Base-by-base conservation (phyloP, 2,888 invertebrate genomes). In the Parnassius smintheus region DNA sequence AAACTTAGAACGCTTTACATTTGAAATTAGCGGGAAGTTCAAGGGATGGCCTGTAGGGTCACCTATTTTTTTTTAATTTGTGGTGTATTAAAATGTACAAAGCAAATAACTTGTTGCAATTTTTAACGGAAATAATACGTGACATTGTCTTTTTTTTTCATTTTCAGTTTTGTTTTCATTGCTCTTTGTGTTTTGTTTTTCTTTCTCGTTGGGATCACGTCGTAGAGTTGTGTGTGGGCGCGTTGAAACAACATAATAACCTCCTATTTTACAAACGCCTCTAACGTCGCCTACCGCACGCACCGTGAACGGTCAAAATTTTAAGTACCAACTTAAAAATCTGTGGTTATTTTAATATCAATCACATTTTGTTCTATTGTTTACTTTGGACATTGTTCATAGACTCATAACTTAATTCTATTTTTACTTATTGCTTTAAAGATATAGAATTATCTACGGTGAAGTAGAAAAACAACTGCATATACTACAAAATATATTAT, bases 341-440 rank as follows among this genome's bases (percentile, higher is more conserved):
- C 72, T 71, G 71, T 72, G 81, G 78, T 84, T 87, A 85, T 85
- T 87, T 86, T 85, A 84, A 85, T 81, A 78, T 78, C 74, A 76
- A 75, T 76, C 74, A 77, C 79, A 78, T 81, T 77, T 78, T 74
- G 72, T 74, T 68, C 79, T 85, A 86, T 85, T 89, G 88, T 88
- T 89, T 88, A 84, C 83, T 80, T 86, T 82, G 76, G 83, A 86
- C 84, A 83, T 80, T 81, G 83, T 86, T 87, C 80, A 82, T 82
- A 80, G 64, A 63, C 62, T 59, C 56, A 52, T 53, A 49, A 13
- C 35, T 35, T 7, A 35, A 35, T 7, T 13, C 49, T 13, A 9
- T 46, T 49, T 49, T 49, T 13, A 49, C n/a, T 7, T 49, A 49
- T 49, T 49, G 49, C 13, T 49, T 49, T 7, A n/a, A 48, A 35